phyloP scores from a whole-genome alignment of 2,888 invertebrate genomes.

The Furcula furcula region DNA sequence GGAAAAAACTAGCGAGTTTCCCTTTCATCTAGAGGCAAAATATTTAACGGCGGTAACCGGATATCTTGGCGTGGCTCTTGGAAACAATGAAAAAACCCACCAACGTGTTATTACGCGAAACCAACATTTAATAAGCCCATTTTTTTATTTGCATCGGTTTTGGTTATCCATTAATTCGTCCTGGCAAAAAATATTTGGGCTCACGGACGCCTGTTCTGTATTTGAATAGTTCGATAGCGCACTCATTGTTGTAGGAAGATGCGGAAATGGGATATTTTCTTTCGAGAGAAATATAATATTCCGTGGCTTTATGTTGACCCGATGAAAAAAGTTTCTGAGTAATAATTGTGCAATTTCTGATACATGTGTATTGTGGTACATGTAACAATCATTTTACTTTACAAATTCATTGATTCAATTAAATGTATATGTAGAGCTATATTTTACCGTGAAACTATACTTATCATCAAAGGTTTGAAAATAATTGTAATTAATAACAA shows the following conservation, averaged over 20 bases:
- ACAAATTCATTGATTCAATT: no score
- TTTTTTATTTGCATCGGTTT: slow-evolving; percentile 76
- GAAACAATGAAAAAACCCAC: slow-evolving; percentile 80
- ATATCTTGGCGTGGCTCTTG: slow-evolving; percentile 71
- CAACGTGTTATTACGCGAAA: slow-evolving; percentile 80
- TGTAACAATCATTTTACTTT: no score
- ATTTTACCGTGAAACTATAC: no score
- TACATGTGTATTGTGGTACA: slow-evolving; percentile 28
- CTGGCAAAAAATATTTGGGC: slow-evolving; percentile 67
- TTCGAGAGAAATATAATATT: slow-evolving; percentile 80
- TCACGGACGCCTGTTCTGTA: slow-evolving; percentile 63
- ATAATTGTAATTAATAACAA: no score
- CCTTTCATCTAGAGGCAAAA: slow-evolving; percentile 78
- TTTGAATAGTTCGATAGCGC: slow-evolving; percentile 78
- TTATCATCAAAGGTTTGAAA: no score
- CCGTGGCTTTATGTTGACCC: slow-evolving; percentile 71
- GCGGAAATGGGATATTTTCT: slow-evolving; percentile 83
- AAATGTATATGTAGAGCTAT: no score
- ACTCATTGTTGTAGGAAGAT: slow-evolving; percentile 79
- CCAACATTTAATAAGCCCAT: slow-evolving; percentile 80
- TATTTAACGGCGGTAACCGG: slow-evolving; percentile 81
- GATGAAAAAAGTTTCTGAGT: slow-evolving; percentile 62
- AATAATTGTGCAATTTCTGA: slow-evolving; percentile 50
- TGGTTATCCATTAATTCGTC: slow-evolving; percentile 80
- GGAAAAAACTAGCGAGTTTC: slow-evolving; percentile 77